A percentile compares a stretch with the other conserved stretches of the same genome.
phyloP scores from a whole-genome alignment of 1,140 invertebrate species.

The Chironomus tepperi region DNA sequence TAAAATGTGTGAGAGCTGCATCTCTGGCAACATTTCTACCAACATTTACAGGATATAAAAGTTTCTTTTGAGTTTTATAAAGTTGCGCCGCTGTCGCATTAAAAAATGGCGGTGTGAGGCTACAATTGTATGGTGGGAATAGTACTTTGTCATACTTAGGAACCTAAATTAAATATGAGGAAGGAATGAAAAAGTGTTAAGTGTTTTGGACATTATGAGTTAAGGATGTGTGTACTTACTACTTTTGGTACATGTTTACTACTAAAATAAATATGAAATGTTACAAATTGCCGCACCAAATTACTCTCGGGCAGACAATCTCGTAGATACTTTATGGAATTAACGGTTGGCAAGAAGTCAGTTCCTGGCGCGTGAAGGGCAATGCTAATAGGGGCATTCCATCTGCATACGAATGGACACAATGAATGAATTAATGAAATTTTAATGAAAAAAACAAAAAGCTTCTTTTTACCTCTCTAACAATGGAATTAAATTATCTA shows the following conservation, averaged over 20 bases:
- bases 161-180: conserved; percentile 51
- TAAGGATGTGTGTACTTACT: conserved; percentile 40
- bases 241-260: conserved; percentile 71
- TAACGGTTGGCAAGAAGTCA: conserved; percentile 54
- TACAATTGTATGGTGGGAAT: conserved; percentile 57
- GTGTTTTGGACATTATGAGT: not conserved
- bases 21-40: conserved; percentile 77
- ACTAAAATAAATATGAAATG: conserved; percentile 81
- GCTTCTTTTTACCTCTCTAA: conserved; percentile 48
- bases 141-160: conserved; percentile 53
- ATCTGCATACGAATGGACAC: conserved; percentile 40
- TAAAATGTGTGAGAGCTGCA: conserved; percentile 68
- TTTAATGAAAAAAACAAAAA: conserved; percentile 26
- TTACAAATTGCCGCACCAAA: conserved; percentile 63
- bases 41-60: conserved; percentile 82
- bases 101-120: conserved; percentile 55
- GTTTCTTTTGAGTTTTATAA: conserved; percentile 68
- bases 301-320: conserved; percentile 52
- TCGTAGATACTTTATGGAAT: conserved; percentile 57
- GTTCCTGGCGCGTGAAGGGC: conserved; percentile 67
- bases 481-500: conserved; percentile 79
- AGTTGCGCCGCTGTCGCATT: conserved; percentile 54
- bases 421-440: not conserved
- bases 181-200: conserved; percentile 26
- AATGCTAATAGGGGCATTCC: conserved; percentile 61